Evolutionary conservation across 2,113 vertebrate genomes (phyloP), one percentile per base, ranked within the genome.

Genomic region (Platycercus adscitus): DNA sequence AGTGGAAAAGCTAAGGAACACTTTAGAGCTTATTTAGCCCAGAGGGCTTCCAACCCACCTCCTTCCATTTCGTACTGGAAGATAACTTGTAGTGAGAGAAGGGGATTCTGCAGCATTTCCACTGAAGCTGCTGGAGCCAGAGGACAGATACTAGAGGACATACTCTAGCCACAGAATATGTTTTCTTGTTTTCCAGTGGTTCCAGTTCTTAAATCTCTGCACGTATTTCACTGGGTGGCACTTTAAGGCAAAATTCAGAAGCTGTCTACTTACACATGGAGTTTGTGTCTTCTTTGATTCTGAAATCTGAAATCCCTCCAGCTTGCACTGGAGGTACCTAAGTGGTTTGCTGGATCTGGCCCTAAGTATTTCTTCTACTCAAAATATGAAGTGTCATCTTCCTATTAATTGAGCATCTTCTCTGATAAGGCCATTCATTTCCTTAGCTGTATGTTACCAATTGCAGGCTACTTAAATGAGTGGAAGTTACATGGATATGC

Each of bases 281-380:
- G 31, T 81, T 93, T 86, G 60, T 69, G 84, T 86, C 37, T 77
- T 83, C n/a, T 49, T 83, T 65, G 72, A 58, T 81, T 49, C 60
- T 58, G 55, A 2, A 86, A 31, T 4, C 64, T 80, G 53, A 53
- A 92, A 53, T 52, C 9, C 69, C 77, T 63, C 64, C 76, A 86
- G 68, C 31, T 63, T 46, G 28, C 60, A 35, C 46, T 90, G 23
- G 23, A 65, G 33, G 35, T 35, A 21, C 16, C 33, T 17, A 56
- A 86, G 49, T 73, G 26, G 17, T 91, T 96, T 88, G 24, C 29
- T 77, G 49, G 44, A 56, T 86, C 52, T 65, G 39, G 35, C 71
- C 63, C 43, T 58, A 70, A 65, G 35, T 81, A 63, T 58, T 90
- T 73, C 49, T 88, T 75, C 71, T 7, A 4, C 31, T 92, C 41